Evolutionary conservation across 2,888 invertebrate species (phyloP).

Genomic region (Hirtodrosophila histrioides): DNA sequence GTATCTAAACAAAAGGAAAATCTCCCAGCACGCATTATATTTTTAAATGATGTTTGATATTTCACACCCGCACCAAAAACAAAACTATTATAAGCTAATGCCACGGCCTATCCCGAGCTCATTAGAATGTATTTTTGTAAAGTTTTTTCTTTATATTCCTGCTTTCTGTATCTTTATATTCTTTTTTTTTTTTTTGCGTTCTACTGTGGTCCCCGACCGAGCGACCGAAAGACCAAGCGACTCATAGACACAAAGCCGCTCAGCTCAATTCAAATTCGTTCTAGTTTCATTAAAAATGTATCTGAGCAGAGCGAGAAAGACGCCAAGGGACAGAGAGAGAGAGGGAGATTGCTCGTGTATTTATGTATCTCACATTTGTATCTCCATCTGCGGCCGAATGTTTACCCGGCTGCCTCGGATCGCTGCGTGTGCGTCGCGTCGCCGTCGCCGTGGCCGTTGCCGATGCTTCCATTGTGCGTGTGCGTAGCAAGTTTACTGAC

Average conservation of each 20-base stretch:
- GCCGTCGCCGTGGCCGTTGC: slow-evolving; percentile 12
- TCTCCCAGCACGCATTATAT: slow-evolving; percentile 17
- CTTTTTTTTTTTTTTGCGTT: slow-evolving; percentile 6
- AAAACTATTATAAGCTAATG: slow-evolving; percentile 21
- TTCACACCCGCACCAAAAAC: slow-evolving; percentile 58
- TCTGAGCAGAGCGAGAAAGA: slow-evolving; percentile 8
- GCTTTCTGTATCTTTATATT: slow-evolving; percentile 18
- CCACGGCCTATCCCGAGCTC: slow-evolving; percentile 10
- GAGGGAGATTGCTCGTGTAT: slow-evolving; percentile 11
- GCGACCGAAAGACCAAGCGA: slow-evolving; percentile 30
- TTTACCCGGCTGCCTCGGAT: slow-evolving; percentile 37
- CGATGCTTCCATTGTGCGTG: slow-evolving; percentile 65
- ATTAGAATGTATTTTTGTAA: slow-evolving; percentile 48
- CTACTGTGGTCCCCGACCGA: slow-evolving; percentile 20
- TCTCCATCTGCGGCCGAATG: slow-evolving; percentile 32
- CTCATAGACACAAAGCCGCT: slow-evolving; percentile 45
- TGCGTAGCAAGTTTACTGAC: slow-evolving; percentile 83
- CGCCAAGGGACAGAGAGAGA: slow-evolving; percentile 2
- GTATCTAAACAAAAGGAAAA: slow-evolving; percentile 10
- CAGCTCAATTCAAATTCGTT: slow-evolving; percentile 59
- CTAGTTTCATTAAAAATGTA: slow-evolving; percentile 65
- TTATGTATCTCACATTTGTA: slow-evolving; percentile 43
- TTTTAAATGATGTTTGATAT: slow-evolving; percentile 20
- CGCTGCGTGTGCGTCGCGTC: slow-evolving; percentile 43
- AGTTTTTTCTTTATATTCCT: slow-evolving; percentile 12